Evolutionary conservation across 1,140 invertebrate species (phyloP), one percentile per base, ranked within the genome.

Genomic region (Mactra quadrangularis): DNA sequence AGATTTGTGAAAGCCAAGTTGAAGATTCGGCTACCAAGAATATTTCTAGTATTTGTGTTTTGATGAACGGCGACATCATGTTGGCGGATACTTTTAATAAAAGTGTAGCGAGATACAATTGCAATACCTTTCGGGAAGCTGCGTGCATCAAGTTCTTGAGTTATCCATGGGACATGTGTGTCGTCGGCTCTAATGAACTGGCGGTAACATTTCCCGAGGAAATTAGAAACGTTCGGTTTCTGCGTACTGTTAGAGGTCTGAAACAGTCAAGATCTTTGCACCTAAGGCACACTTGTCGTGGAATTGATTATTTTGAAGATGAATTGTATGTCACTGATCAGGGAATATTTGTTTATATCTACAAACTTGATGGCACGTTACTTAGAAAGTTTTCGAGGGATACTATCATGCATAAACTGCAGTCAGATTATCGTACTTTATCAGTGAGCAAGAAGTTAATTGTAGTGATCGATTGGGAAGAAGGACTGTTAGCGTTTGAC

Each of bases 171-270:
- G 60, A 7, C 7, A n/a, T 64, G 13, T 64, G 60, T 41, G 35
- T 41, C 7, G n/a, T 41, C 17, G 13, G 35, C 33, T 3, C 35
- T 1, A 35, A 17, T n/a, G 60, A 64, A 64, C 19, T 33, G 2
- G 60, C 35, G 7, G 60, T 64, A 6, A 64, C 29, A 15, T 64
- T 64, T 41, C 60, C 60, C n/a, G 60, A 64, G 35, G 60, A 64
- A 41, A 13, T 6, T 9, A 64, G 35, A 27, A 64, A 64, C 35
- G 25, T 64, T 3, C 33, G 35, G n/a, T 64, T 64, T 64, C 33
- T 64, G 4, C n/a, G 35, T n/a, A 41, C 35, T 35, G n/a, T 33
- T 15, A 35, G n/a, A 6, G 38, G 22, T 35, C 4, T 64, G 31
- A 64, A 64, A 25, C 15, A 6, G 3, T 6, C 17, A 7, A 29